A percentile compares a stretch with the other conserved stretches of the same genome.
These are phyloP conservation scores for Stegostoma tigrinum DNA, from an alignment of 2,113 vertebrate species.

Conservation along the genomic window DNA sequence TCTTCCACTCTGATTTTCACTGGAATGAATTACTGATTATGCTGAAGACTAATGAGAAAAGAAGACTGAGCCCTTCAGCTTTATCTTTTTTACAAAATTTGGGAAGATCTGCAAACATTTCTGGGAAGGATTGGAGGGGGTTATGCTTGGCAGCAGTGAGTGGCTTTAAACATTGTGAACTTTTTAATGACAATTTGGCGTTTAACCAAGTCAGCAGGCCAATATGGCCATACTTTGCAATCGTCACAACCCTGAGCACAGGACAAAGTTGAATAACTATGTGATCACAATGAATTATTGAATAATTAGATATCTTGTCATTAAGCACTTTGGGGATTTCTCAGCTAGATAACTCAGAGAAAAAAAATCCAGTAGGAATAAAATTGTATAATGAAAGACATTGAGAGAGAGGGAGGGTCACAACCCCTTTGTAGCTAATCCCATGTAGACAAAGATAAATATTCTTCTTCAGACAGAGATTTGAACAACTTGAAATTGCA, in stretches of 20 bases:
- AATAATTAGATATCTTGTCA: slow-evolving; percentile 4
- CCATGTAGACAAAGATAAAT: neutral
- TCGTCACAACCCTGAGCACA: neutral
- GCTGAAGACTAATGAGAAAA: neutral
- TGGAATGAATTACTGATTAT: neutral
- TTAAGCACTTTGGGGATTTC: neutral
- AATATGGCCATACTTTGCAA: neutral
- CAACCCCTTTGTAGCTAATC: neutral
- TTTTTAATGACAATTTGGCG: neutral
- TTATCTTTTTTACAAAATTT: neutral
- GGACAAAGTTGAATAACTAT: neutral
- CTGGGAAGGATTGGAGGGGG: neutral
- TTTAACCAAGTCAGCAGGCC: neutral
- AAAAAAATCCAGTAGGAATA: neutral
- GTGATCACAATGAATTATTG: neutral
- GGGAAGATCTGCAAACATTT: neutral
- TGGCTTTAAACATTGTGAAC: neutral
- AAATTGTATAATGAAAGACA: neutral
- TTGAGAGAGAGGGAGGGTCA: neutral
- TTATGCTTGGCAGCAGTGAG: neutral
- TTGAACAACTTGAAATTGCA: neutral
- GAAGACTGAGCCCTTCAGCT: neutral
- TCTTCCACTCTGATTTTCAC: no score
- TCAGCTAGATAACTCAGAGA: neutral
- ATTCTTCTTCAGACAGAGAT: neutral